A percentile compares a stretch with the other conserved stretches of the same genome.
phyloP scores from a whole-genome alignment of 2,113 vertebrate genomes.

The Entelurus aequoreus region DNA sequence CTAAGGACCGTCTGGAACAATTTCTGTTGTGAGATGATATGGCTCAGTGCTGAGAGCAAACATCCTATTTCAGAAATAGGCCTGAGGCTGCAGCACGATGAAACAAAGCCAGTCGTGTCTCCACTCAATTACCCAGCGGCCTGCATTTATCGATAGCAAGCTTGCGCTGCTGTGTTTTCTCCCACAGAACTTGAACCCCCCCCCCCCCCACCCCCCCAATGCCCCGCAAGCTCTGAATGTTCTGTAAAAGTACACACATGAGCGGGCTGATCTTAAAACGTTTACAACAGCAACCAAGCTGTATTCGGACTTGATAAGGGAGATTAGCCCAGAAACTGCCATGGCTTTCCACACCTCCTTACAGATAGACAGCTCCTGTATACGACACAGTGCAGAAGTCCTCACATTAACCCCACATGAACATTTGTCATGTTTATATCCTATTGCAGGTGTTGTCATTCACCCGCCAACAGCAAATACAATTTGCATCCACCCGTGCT shows the following conservation, averaged over 20 bases:
- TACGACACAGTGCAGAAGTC: too few species aligned
- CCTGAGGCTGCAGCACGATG: slow-evolving; percentile 33
- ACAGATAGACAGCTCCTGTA: too few species aligned
- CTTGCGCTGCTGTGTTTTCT: slow-evolving; percentile 20
- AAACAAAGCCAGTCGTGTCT: slow-evolving; percentile 33
- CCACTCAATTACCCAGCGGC: slow-evolving; percentile 31
- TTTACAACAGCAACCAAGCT: neutral
- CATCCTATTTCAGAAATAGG: slow-evolving; percentile 6
- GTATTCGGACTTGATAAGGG: neutral
- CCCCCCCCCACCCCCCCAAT: neutral
- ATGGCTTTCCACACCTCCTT: too few species aligned
- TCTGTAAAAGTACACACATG: slow-evolving; percentile 43
- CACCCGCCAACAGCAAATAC: slow-evolving; percentile 17
- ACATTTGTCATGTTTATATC: slow-evolving; percentile 25
- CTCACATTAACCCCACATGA: neutral
- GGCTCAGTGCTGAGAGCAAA: slow-evolving; percentile 7
- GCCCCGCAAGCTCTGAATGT: slow-evolving; percentile 12
- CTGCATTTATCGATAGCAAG: slow-evolving; percentile 35
- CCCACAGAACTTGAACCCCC: slow-evolving; percentile 13
- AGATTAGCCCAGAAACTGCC: too few species aligned
- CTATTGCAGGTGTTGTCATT: slow-evolving; percentile 17
- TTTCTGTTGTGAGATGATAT: neutral
- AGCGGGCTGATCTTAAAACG: neutral
- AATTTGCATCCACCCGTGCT: slow-evolving; percentile 47
- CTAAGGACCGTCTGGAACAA: neutral